phyloP scores from a whole-genome alignment of 2,888 invertebrate genomes.

The Drosophila nr. fundita region DNA sequence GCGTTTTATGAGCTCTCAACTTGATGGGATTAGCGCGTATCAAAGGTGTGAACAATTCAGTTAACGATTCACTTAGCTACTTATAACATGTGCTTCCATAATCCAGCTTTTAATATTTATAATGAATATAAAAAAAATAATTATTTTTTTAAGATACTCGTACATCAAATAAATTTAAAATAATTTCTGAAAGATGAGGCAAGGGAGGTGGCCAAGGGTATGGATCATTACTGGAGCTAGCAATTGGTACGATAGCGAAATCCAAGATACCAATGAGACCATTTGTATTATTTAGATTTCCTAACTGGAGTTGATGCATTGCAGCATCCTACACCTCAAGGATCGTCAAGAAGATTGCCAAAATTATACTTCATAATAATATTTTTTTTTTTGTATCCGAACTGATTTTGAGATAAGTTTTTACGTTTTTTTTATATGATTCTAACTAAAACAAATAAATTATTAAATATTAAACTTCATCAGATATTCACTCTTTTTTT shows the following conservation, averaged over 20 bases:
- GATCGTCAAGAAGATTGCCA: neutral
- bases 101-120: neutral
- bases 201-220: neutral
- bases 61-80: constrained; percentile 8
- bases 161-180: neutral
- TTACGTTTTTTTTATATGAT: too few species aligned
- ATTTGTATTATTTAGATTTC: neutral
- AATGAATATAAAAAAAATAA: neutral
- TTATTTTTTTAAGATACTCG: neutral
- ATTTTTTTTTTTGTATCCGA: neutral
- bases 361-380: neutral
- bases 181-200: neutral
- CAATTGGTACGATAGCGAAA: neutral
- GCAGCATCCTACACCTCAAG: neutral
- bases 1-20: constrained; percentile 14
- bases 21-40: constrained; percentile 3
- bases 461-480: neutral
- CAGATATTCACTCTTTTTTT: neutral
- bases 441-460: neutral
- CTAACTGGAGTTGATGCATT: neutral
- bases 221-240: neutral
- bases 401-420: neutral
- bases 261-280: too few species aligned
- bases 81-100: neutral
- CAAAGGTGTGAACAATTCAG: constrained; percentile 31